Conservation (phyloP, 2,888 invertebrate species). For the Cheilosia scutellata region DNA sequence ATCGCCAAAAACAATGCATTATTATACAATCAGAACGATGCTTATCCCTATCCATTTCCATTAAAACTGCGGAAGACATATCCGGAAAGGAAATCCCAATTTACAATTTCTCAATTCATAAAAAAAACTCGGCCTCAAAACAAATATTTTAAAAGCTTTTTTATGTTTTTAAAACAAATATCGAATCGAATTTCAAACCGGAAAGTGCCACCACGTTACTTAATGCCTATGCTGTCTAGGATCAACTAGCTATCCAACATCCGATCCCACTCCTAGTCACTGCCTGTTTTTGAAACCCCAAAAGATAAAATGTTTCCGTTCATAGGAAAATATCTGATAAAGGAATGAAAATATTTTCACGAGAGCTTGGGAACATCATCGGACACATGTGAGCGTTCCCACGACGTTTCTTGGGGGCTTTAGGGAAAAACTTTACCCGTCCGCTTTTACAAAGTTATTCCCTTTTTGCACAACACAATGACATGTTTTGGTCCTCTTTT, state of each 20-base stretch:
- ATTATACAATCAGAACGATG: constrained; percentile 17
- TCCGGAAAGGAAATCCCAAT: constrained; percentile 22
- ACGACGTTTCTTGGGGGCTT: constrained; percentile 63
- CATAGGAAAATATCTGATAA: constrained; percentile 40
- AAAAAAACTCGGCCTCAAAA: not conserved
- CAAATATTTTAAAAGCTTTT: constrained; percentile 71
- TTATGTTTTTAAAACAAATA: constrained; percentile 75
- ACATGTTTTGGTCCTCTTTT: not conserved
- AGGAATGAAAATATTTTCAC: constrained; percentile 71
- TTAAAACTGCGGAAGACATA: constrained; percentile 30
- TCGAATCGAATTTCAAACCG: constrained; percentile 69
- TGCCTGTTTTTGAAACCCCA: constrained; percentile 51
- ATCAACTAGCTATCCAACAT: constrained; percentile 36
- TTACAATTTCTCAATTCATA: constrained; percentile 5
- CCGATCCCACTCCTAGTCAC: constrained; percentile 27
- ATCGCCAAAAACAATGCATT: not conserved
- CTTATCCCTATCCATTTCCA: constrained; percentile 9
- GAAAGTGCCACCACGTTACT: constrained; percentile 54
- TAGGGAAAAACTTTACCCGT: constrained; percentile 58
- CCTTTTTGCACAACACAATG: constrained; percentile 40
- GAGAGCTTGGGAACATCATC: constrained; percentile 37
- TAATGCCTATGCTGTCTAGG: constrained; percentile 36
- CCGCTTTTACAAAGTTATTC: constrained; percentile 59
- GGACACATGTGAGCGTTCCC: constrained; percentile 62
- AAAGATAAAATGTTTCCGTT: constrained; percentile 31